phyloP scores from a whole-genome alignment of 64 coral and sea anemone genomes.

The Porites lutea region DNA sequence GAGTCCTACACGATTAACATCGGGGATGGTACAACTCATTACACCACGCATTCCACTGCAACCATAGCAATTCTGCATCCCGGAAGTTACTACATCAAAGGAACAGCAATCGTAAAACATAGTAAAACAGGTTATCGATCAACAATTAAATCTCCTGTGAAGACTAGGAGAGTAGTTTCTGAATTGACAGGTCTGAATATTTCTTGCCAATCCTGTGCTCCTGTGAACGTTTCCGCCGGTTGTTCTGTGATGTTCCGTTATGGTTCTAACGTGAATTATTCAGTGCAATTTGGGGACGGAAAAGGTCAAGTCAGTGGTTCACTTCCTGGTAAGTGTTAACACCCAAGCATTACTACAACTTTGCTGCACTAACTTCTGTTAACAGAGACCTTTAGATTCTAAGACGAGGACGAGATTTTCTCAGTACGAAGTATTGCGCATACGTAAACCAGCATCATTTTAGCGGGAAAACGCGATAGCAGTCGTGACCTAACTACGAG shows the following conservation, averaged over 20 bases:
- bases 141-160: not conserved
- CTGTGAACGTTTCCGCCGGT: not conserved
- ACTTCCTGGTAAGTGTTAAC: constrained; percentile 22
- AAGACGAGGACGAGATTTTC: too few species aligned
- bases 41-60: not conserved
- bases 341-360: not conserved
- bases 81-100: not conserved
- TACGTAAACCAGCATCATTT: too few species aligned
- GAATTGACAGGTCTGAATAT: not conserved
- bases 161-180: not conserved
- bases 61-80: not conserved
- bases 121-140: constrained; percentile 21
- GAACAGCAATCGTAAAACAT: constrained; percentile 19
- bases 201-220: constrained; percentile 9
- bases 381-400: too few species aligned
- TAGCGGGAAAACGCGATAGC: too few species aligned
- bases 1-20: not conserved
- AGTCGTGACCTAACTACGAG: too few species aligned
- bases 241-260: constrained; percentile 30
- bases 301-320: not conserved
- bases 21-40: constrained; percentile 1
- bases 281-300: constrained; percentile 18
- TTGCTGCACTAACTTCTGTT: not conserved
- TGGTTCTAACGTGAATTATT: constrained; percentile 14
- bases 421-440: too few species aligned